phyloP scores from a whole-genome alignment of 2,888 invertebrate genomes.

The Cyclophora punctaria region DNA sequence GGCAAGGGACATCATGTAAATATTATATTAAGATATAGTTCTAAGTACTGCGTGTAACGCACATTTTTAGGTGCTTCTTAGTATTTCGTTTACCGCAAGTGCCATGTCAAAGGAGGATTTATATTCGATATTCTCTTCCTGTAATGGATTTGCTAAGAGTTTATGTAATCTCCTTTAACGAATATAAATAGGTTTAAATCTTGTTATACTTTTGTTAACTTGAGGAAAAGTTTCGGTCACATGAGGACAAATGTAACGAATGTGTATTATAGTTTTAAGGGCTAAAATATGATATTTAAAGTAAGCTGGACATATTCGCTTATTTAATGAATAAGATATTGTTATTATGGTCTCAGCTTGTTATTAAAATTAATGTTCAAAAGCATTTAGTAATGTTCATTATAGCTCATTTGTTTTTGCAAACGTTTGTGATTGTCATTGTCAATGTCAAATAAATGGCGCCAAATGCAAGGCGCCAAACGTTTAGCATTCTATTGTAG shows the following conservation, averaged over 20 bases:
- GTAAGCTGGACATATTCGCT: too few relatives aligned
- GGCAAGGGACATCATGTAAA: slow-evolving; percentile 46
- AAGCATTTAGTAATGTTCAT: slow-evolving; percentile 44
- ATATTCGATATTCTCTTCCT: slow-evolving; percentile 39
- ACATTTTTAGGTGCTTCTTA: slow-evolving; percentile 34
- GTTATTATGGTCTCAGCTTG: neutral
- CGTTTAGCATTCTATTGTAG: too few relatives aligned
- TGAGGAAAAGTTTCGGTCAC: slow-evolving; percentile 16
- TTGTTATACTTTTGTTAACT: slow-evolving; percentile 7
- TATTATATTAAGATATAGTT: slow-evolving; percentile 31
- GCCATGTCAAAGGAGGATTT: slow-evolving; percentile 49
- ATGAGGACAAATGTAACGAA: slow-evolving; percentile 5
- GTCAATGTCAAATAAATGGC: slow-evolving; percentile 1
- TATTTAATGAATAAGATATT: too few relatives aligned
- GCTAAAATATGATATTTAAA: too few relatives aligned
- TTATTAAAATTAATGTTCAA: slow-evolving; percentile 28
- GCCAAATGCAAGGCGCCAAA: too few relatives aligned
- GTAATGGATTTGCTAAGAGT: slow-evolving; percentile 37
- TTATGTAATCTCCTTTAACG: slow-evolving; percentile 30
- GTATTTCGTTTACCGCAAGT: slow-evolving; percentile 47
- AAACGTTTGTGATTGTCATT: slow-evolving; percentile 3
- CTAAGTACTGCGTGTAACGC: slow-evolving; percentile 50
- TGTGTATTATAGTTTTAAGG: too few relatives aligned
- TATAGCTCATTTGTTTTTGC: neutral
- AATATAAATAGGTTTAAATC: too few relatives aligned